These are phyloP conservation scores for Apotomis capreana DNA, from an alignment of 2,888 invertebrate genomes.

Conservation along the genomic window DNA sequence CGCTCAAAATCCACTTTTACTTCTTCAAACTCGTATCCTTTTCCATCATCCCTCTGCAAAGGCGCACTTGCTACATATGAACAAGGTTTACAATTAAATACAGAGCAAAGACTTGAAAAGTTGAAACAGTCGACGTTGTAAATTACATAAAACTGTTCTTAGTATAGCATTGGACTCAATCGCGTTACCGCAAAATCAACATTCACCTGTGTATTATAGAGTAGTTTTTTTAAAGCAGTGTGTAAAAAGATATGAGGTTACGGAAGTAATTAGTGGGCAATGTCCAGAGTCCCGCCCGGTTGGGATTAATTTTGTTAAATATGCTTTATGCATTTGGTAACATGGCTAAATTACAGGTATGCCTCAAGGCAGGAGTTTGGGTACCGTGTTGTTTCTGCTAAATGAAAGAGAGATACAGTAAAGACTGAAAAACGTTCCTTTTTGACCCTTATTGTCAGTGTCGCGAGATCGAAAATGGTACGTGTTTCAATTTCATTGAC, in stretches of 20 bases:
- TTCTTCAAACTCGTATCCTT: background rate
- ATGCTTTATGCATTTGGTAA: slow-evolving; percentile 4
- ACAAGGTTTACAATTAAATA: background rate
- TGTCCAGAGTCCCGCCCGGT: background rate
- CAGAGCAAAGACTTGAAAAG: background rate
- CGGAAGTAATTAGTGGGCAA: background rate
- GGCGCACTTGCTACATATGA: background rate
- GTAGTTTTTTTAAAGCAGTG: background rate
- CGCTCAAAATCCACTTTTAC: background rate
- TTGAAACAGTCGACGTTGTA: background rate
- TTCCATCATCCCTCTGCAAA: background rate
- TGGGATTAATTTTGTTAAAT: slow-evolving; percentile 8
- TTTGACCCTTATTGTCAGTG: too few relatives aligned
- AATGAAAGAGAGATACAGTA: background rate
- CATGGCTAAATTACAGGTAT: background rate
- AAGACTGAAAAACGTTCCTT: too few relatives aligned
- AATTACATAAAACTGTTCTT: background rate
- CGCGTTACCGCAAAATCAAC: background rate
- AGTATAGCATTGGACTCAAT: background rate
- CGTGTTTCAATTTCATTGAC: too few relatives aligned
- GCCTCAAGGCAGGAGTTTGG: background rate
- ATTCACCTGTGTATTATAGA: background rate
- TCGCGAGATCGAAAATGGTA: too few relatives aligned
- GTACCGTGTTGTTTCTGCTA: background rate
- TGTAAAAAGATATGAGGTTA: background rate